phyloP scores from a whole-genome alignment of 2,888 invertebrate genomes.

The Leptogaster cylindrica region DNA sequence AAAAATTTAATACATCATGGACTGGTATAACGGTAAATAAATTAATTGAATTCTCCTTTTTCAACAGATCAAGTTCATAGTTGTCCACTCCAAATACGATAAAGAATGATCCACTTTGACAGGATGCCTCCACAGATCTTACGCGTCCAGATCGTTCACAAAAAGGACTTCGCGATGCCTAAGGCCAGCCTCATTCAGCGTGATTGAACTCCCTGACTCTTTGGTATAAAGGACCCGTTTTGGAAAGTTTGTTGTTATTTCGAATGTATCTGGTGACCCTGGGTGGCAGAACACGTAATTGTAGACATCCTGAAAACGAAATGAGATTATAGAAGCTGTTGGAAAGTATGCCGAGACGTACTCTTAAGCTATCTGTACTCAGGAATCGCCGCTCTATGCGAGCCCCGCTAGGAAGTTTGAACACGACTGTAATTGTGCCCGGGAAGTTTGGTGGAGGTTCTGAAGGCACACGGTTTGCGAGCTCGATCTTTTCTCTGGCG shows the following conservation, averaged over 20 bases:
- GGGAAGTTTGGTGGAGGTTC: constrained; percentile 78
- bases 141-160: constrained; percentile 90
- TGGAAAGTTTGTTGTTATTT: constrained; percentile 95
- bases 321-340: constrained; percentile 22
- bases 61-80: too few relatives aligned
- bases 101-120: too few relatives aligned
- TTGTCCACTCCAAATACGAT: too few relatives aligned
- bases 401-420: constrained; percentile 89
- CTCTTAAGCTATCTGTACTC: constrained; percentile 80
- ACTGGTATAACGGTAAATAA: too few relatives aligned
- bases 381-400: constrained; percentile 88
- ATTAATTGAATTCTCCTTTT: too few relatives aligned
- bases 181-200: constrained; percentile 79
- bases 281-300: constrained; percentile 96
- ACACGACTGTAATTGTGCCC: constrained; percentile 80
- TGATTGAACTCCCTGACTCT: constrained; percentile 60
- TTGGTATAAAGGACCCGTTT: constrained; percentile 75
- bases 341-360: too few relatives aligned
- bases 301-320: constrained; percentile 80
- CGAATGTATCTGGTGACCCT: constrained; percentile 88
- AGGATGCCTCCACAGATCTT: too few relatives aligned
- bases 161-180: constrained; percentile 91
- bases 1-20: too few relatives aligned
- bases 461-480: constrained; percentile 70
- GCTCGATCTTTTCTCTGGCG: constrained; percentile 70